Base-by-base conservation (phyloP, 2,797 vertebrate genomes). In the Anguilla obscura region DNA sequence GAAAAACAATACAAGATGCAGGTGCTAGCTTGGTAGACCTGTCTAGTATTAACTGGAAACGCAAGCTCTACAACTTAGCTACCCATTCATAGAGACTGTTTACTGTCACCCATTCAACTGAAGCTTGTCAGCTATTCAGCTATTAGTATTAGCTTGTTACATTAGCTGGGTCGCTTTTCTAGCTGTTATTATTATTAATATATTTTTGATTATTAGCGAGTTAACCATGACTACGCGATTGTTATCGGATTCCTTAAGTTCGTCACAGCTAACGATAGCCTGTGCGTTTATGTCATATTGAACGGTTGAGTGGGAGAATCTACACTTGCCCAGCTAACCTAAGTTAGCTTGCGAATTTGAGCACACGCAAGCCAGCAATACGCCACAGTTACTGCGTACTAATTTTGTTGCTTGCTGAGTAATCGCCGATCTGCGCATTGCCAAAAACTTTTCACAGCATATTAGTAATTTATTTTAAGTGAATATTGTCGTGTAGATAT, bases 291-390 rank as follows among this genome's bases (percentile, higher is more conserved):
- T 4, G 40, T 48, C 45, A 12, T 48, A 21, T 21, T 45, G 50
- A 82, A 82, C 40, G 74, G 14, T 8, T 50, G 33, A 76, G 40
- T 76, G 33, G 74, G 69, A 33, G 12, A 71, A 71, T 71, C 69
- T 71, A 33, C 74, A 36, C 16, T 0, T 82, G 27, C 21, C 24
- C 18, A 85, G 14, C 56, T 54, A 45, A 14, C 7, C 63, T 7
- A 69, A 6, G 63, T 69, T 7, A 80, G 87, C 86, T 90, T 89
- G 91, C 84, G 63, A 69, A 86, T 58, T 21, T 48, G 9, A 45
- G 54, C 90, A 24, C 45, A 82, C 6, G 40, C 79, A 50, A 24
- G n/a, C 5, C 45, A 8, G 3, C 40, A 24, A 24, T 48, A 82
- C 36, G 74, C 45, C 79, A 14, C 45, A 24, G 79, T 50, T 82